These are phyloP conservation scores for Cyclophora albipunctata DNA, from an alignment of 2,888 invertebrate genomes.

Conservation along the genomic window DNA sequence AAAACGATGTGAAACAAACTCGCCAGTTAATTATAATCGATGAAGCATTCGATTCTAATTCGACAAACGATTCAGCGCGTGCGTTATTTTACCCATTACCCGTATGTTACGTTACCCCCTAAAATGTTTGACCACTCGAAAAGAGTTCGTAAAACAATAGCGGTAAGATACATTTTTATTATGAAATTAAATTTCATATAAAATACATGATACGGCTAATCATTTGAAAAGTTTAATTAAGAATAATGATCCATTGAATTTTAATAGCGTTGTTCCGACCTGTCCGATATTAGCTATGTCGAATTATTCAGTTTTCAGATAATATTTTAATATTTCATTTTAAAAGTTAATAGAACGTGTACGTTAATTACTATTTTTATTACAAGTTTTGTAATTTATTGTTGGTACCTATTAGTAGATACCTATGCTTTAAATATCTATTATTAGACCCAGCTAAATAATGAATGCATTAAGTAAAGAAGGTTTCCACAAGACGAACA, in stretches of 20 bases:
- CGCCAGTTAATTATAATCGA: no score
- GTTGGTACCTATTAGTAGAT: no score
- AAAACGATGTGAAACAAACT: no score
- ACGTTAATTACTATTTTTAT: no score
- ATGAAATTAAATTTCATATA: conserved; percentile 25
- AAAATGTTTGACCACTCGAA: conserved; percentile 29
- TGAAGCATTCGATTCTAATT: conserved; percentile 38
- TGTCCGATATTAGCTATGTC: conserved; percentile 33
- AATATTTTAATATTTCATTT: no score
- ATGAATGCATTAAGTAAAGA: no score
- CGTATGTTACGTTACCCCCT: conserved; percentile 44
- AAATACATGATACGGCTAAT: conserved; percentile 43
- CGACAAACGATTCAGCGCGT: conserved; percentile 54
- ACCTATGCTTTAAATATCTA: no score
- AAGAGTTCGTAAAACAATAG: conserved; percentile 34
- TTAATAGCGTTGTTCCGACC: conserved; percentile 40
- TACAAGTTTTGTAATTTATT: no score
- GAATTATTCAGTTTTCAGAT: conserved; percentile 32
- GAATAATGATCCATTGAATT: conserved; percentile 55
- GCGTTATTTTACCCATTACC: conserved; percentile 59
- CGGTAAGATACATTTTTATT: conserved; percentile 25
- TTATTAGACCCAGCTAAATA: no score
- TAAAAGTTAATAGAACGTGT: no score
- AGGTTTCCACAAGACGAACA: no score
- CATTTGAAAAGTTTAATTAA: conserved; percentile 56